phyloP scores from a whole-genome alignment of 2,113 vertebrate species.

The Syngnathus typhle region DNA sequence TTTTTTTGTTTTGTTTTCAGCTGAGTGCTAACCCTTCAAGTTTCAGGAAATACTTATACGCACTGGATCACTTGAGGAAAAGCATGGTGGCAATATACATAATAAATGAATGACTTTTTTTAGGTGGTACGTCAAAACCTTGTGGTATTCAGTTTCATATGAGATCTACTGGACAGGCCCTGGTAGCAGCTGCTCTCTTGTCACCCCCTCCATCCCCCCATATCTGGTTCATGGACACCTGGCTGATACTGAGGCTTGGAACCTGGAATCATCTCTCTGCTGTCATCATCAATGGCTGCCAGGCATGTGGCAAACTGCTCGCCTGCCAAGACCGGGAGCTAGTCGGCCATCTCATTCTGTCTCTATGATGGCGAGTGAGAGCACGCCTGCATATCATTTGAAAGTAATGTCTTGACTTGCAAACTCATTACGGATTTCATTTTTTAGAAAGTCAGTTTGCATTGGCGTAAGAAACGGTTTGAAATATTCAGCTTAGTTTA shows the following conservation, averaged over 20 bases:
- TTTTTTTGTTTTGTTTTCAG: background rate
- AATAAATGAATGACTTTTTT: background rate
- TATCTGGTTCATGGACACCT: conserved; percentile 50
- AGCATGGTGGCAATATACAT: background rate
- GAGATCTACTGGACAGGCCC: conserved; percentile 4
- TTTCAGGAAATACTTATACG: background rate
- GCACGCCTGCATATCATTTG: conserved; percentile 41
- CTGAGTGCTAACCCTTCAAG: background rate
- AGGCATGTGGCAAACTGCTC: conserved; percentile 46
- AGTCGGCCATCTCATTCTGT: conserved; percentile 17
- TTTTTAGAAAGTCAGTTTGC: background rate
- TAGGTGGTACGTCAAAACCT: too few species aligned
- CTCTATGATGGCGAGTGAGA: conserved; percentile 12
- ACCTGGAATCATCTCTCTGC: conserved; percentile 46
- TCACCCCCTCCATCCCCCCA: conserved; percentile 18
- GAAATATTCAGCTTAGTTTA: background rate
- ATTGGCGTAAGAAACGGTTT: background rate
- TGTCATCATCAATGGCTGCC: conserved; percentile 57
- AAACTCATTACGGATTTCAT: background rate
- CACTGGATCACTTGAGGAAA: background rate
- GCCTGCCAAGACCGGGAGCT: conserved; percentile 43
- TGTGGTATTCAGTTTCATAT: background rate
- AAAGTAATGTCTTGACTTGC: conserved; percentile 31
- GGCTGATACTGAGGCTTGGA: conserved; percentile 44
- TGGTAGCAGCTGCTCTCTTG: conserved; percentile 13